Percentiles rank a stretch among this genome's conserved stretches.
Conservation (phyloP, 2,113 vertebrate genomes). For the Eubucco bourcierii region DNA sequence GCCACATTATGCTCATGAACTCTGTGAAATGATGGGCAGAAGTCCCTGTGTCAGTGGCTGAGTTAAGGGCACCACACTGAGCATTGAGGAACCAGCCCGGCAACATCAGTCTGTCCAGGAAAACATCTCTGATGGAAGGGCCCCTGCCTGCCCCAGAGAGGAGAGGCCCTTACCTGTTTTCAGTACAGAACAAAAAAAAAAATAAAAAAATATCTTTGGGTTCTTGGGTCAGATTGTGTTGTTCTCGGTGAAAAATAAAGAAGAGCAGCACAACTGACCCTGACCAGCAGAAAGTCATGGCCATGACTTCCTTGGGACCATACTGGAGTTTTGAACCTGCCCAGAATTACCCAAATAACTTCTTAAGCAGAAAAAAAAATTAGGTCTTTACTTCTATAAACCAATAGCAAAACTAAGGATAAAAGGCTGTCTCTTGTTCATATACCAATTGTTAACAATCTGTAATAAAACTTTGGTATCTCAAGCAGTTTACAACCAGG, state of each 20-base stretch:
- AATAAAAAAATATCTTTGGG: too few relatives aligned
- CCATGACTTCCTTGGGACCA: not conserved
- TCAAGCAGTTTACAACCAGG: constrained; percentile 8
- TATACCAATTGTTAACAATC: not conserved
- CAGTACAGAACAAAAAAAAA: not conserved
- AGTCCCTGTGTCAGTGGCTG: fast-evolving
- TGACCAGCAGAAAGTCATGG: not conserved
- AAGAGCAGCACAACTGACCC: not conserved
- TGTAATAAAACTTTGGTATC: not conserved
- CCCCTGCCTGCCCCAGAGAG: not conserved
- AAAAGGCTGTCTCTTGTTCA: not conserved
- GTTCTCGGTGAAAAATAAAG: not conserved
- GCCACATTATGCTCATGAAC: not conserved
- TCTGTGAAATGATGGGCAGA: not conserved
- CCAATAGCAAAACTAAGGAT: not conserved
- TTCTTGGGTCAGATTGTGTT: not conserved
- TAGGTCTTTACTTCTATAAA: not conserved
- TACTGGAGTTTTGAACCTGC: not conserved
- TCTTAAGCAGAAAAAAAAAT: not conserved
- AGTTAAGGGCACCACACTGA: not conserved
- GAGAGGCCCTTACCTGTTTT: not conserved
- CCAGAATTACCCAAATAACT: not conserved
- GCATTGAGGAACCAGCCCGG: not conserved
- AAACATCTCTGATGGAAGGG: not conserved
- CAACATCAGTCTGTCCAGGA: not conserved